Evolutionary conservation across 1,140 invertebrate genomes (phyloP).

Genomic region (Drosophila miranda): DNA sequence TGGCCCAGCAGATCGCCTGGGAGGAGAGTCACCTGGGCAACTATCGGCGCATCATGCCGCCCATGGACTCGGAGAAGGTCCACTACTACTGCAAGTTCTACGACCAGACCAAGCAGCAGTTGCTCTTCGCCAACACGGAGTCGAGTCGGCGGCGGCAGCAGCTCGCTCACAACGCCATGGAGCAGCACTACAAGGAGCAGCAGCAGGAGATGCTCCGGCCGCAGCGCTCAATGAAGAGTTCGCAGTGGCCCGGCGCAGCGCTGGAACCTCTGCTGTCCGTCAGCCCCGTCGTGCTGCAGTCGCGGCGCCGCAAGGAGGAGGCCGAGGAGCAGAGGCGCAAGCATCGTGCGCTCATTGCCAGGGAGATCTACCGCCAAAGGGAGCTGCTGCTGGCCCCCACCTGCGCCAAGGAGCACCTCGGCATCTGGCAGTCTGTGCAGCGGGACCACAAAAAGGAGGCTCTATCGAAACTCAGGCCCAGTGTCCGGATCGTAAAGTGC

Average conservation of each 20-base stretch:
- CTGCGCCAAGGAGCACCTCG: slow-evolving; percentile 7
- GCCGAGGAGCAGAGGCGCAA: slow-evolving; percentile 14
- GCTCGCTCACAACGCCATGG: slow-evolving; percentile 20
- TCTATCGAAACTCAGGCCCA: too few species aligned
- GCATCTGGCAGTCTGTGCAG: slow-evolving; percentile 6
- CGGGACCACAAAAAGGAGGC: slow-evolving; percentile 7
- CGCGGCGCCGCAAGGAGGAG: slow-evolving; percentile 9
- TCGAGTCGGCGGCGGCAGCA: slow-evolving; percentile 81
- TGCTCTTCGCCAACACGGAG: slow-evolving; percentile 87
- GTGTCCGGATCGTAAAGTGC: too few species aligned
- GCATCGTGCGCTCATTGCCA: slow-evolving; percentile 27
- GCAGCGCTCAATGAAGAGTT: neutral
- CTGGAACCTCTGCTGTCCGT: neutral
- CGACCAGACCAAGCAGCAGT: slow-evolving; percentile 86
- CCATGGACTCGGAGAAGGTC: slow-evolving; percentile 43
- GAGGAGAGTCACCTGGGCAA: slow-evolving; percentile 90
- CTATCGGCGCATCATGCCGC: slow-evolving; percentile 83
- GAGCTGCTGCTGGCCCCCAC: slow-evolving; percentile 23
- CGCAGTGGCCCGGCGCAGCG: neutral
- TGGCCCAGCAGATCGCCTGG: slow-evolving; percentile 88
- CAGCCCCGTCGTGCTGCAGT: slow-evolving; percentile 13
- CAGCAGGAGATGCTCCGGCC: slow-evolving; percentile 13
- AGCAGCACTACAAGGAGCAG: slow-evolving; percentile 5
- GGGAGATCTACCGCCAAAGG: slow-evolving; percentile 36
- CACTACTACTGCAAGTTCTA: slow-evolving; percentile 83